These are phyloP conservation scores for Buphagus erythrorhynchus DNA, from an alignment of 2,797 vertebrate species.

Conservation along the genomic window DNA sequence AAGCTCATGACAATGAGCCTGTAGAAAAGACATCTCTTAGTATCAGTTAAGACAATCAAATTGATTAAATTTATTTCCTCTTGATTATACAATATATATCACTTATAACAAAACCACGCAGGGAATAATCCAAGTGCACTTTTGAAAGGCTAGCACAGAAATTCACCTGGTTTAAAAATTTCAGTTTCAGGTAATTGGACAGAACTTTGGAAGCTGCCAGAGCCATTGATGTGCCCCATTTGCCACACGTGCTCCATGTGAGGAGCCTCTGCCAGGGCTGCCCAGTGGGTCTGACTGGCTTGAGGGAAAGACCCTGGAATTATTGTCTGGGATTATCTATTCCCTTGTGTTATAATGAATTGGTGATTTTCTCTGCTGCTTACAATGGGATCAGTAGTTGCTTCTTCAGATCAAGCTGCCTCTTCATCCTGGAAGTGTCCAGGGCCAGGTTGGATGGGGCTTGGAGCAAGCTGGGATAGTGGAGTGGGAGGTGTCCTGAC, in stretches of 20 bases:
- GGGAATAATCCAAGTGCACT: conserved; percentile 55
- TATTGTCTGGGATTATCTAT: not conserved
- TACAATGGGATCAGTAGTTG: not conserved
- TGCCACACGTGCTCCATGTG: not conserved
- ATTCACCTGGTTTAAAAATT: conserved; percentile 48
- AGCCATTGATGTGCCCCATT: not conserved
- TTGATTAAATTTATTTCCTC: not conserved
- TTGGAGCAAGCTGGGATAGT: not conserved
- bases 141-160: conserved; percentile 59
- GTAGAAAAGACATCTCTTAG: not conserved
- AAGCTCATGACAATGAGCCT: not conserved
- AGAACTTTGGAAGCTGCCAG: conserved; percentile 34
- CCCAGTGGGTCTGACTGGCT: not conserved
- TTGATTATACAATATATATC: not conserved
- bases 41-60: not conserved
- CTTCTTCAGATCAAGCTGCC: not conserved
- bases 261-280: not conserved
- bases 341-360: not conserved
- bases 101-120: not conserved
- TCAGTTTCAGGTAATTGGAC: conserved; percentile 31
- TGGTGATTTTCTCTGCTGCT: not conserved
- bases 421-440: not conserved
- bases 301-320: not conserved
- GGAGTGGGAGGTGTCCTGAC: not conserved
- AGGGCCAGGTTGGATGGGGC: fast-evolving